Conservation (phyloP, 2,888 invertebrate species). For the Eristalis intricaria region DNA sequence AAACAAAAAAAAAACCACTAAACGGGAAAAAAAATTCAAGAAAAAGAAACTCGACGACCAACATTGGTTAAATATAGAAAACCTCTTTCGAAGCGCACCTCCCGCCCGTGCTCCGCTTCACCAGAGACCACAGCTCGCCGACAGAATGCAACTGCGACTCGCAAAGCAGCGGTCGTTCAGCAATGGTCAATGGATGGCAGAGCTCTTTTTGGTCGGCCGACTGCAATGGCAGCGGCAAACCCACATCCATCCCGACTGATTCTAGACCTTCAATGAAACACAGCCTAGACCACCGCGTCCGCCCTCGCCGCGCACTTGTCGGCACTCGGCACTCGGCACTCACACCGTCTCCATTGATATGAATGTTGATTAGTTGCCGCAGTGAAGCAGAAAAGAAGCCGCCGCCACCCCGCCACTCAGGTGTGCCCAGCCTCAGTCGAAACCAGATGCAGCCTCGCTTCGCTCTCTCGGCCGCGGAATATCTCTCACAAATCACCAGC, state of each 20-base stretch:
- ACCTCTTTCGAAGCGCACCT: neutral
- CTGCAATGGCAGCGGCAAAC: conserved; percentile 11
- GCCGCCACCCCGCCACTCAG: conserved; percentile 27
- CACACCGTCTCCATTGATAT: conserved; percentile 12
- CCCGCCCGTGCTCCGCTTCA: neutral
- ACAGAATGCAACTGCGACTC: conserved; percentile 40
- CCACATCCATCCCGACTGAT: conserved; percentile 42
- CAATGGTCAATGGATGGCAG: conserved; percentile 46
- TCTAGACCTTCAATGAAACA: conserved; percentile 43
- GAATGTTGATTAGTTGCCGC: conserved; percentile 58
- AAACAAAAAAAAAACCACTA: conserved; percentile 24
- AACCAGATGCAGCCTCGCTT: neutral
- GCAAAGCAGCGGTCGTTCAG: conserved; percentile 34
- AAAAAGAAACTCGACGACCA: conserved; percentile 4
- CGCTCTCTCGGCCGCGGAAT: neutral
- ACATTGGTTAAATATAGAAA: conserved; percentile 56
- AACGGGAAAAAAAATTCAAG: conserved; percentile 15
- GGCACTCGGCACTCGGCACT: neutral
- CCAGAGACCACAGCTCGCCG: conserved; percentile 24
- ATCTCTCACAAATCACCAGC: conserved; percentile 24
- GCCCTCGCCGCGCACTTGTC: conserved; percentile 21
- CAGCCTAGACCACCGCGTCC: conserved; percentile 26
- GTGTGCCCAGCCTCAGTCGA: conserved; percentile 1
- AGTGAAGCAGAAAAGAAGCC: conserved; percentile 47
- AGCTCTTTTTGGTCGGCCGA: conserved; percentile 45